Base-by-base conservation (phyloP, 2,797 vertebrate genomes). In the Harpagifer antarcticus region DNA sequence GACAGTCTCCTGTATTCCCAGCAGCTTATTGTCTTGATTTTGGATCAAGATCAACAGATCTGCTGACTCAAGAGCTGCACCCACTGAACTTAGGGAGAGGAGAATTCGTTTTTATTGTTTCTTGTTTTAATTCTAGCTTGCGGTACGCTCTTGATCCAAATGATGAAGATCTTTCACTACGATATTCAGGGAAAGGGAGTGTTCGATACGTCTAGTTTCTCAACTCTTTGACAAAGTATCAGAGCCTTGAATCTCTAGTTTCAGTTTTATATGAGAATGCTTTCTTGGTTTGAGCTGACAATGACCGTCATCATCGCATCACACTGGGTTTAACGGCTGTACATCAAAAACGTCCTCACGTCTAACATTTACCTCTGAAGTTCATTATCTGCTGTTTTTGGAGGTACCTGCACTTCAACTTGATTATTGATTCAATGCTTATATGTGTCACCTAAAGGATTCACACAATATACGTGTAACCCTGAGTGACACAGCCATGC, bases 11-110 rank as follows among this genome's bases (percentile, higher is more conserved):
- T 56, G 47, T 59, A 37, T 81, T 79, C 65, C 56, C 42, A 66
- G 71, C 50, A 56, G 81, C 91, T 93, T 91, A 93, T 91, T 85
- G 85, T 81, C 79, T 66, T 63, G 37, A 58, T 66, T 86, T 84
- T 93, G 90, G 92, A 88, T 74, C 23, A 17, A 40, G 70, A 87
- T 77, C 89, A 88, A 60, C 7, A 9, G 66, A 83, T 84, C 72
- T 91, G 91, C 91, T 93, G 93, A 94, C 89, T 86, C 69, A 86
- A 79, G 66, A 68, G 57, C 73, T 83, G 68, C 76, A 83, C 62
- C 56, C 59, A 57, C 73, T 2, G 4, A 83, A 77, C 65, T 84
- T 81, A 23, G 40, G 27, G 43, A 55, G 20, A 78, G 0, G 0
- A 23, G 6, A 56, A 49, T 33, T 56, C 48, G 53, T 66, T 57